These are phyloP conservation scores for Aphrophora alni DNA, from an alignment of 2,888 invertebrate species.

Conservation along the genomic window DNA sequence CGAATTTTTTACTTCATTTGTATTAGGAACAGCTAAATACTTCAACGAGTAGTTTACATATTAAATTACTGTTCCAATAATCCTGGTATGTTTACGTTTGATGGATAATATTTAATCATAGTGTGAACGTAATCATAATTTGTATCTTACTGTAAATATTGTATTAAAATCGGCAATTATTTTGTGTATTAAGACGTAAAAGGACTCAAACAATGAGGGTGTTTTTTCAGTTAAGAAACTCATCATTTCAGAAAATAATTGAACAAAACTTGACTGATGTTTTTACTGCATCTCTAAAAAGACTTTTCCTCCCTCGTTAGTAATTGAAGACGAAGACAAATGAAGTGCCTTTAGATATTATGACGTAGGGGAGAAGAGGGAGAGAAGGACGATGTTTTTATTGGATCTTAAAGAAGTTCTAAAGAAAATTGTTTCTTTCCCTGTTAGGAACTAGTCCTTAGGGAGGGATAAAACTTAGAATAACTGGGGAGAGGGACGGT, in stretches of 20 bases:
- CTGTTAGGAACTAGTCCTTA: not conserved
- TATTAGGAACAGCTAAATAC: no score
- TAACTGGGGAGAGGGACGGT: not conserved
- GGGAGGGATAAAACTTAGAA: not conserved
- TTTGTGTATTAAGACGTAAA: no score
- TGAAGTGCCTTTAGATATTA: not conserved
- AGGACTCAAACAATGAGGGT: not conserved
- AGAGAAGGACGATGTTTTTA: not conserved
- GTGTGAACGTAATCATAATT: no score
- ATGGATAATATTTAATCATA: no score
- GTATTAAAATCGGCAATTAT: no score
- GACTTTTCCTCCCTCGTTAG: not conserved
- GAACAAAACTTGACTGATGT: not conserved
- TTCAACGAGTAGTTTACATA: no score
- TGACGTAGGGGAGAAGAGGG: not conserved
- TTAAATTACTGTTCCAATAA: no score
- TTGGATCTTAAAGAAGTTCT: not conserved
- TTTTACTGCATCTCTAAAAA: not conserved
- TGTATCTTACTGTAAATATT: no score
- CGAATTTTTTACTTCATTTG: no score
- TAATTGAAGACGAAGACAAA: conserved; percentile 1
- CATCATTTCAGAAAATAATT: not conserved
- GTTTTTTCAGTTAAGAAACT: not conserved
- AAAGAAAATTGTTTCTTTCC: not conserved
- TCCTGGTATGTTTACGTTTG: no score